Base-by-base conservation (phyloP, 2,888 invertebrate genomes). In the Eupeodes luniger region DNA sequence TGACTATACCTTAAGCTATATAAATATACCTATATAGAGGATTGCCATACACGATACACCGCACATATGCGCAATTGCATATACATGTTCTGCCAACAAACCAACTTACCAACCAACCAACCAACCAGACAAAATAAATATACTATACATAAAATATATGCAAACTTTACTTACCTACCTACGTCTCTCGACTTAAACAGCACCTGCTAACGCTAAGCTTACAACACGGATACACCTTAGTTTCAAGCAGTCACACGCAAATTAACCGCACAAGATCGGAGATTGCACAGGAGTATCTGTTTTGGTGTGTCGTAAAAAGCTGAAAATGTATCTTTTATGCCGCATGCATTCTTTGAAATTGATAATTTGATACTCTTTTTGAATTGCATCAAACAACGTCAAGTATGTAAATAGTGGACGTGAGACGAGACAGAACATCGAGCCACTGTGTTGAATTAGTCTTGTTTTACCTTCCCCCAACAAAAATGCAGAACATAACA, bases 191-290 rank as follows among this genome's bases (percentile, higher is more conserved):
- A 51, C 49, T 77, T 77, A 34, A 59, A 53, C 57, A 59, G 61
- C 87, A 87, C 87, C 74, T 83, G 83, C 80, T 84, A 69, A 59
- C 80, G 83, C 80, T 81, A 69, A 59, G 80, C 80, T 81, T 84
- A 70, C 80, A 82, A 86, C 86, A 82, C 86, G 82, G 82, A 86
- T 82, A 75, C 70, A 86, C 74, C 44, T 67, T 44, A 80, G 72
- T 76, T 40, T 77, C 11, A 69, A 57, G 72, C 72, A 57, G 72
- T 76, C 80, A 72, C 83, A 87, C 77, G 83, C 83, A 87, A 80
- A 84, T 87, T 81, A 77, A 87, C 83, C 72, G 59, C 83, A 77
- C 80, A 83, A 64, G 75, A 79, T 79, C 79, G 27, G 34, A 66
- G 59, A 83, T 87, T 83, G 82, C 83, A 55, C 57, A 81, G 61